These are phyloP conservation scores for Clytia hemisphaerica DNA, from an alignment of 30 jellyfish, hydroid and myxozoan species.

Conservation along the genomic window DNA sequence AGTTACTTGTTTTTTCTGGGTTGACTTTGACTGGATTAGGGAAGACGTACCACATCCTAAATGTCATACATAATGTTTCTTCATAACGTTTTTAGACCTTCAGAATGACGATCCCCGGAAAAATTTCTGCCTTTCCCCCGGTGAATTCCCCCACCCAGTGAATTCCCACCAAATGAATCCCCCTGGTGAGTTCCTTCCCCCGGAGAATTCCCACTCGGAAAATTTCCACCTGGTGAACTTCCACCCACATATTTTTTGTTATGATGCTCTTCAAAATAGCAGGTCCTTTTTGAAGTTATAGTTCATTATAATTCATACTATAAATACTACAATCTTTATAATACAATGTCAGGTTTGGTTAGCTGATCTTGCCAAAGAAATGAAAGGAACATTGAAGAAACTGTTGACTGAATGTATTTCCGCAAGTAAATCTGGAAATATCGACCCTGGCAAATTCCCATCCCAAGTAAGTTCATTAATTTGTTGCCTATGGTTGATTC, in stretches of 20 bases:
- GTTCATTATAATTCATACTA: too few relatives aligned
- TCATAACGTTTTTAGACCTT: not conserved
- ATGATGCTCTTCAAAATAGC: not conserved
- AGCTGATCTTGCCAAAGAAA: conserved; percentile 73
- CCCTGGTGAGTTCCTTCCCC: too few relatives aligned
- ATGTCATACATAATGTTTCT: not conserved
- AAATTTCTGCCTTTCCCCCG: too few relatives aligned
- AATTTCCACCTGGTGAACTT: too few relatives aligned
- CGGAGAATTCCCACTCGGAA: too few relatives aligned
- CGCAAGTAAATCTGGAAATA: conserved; percentile 86
- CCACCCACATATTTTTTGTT: too few relatives aligned
- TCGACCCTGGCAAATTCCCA: conserved; percentile 78
- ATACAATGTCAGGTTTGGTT: conserved; percentile 68
- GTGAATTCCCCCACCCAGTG: too few relatives aligned
- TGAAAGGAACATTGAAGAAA: conserved; percentile 67
- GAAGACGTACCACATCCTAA: not conserved
- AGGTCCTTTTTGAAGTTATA: not conserved
- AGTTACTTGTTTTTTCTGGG: not conserved
- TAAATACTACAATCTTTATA: not conserved
- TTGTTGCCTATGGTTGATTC: too few relatives aligned
- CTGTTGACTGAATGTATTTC: conserved; percentile 63
- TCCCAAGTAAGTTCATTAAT: conserved; percentile 75
- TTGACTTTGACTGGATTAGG: too few relatives aligned
- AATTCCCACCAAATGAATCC: too few relatives aligned
- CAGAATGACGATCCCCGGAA: too few relatives aligned